Conservation (phyloP, 2,888 invertebrate species). For the Pocota personata region DNA sequence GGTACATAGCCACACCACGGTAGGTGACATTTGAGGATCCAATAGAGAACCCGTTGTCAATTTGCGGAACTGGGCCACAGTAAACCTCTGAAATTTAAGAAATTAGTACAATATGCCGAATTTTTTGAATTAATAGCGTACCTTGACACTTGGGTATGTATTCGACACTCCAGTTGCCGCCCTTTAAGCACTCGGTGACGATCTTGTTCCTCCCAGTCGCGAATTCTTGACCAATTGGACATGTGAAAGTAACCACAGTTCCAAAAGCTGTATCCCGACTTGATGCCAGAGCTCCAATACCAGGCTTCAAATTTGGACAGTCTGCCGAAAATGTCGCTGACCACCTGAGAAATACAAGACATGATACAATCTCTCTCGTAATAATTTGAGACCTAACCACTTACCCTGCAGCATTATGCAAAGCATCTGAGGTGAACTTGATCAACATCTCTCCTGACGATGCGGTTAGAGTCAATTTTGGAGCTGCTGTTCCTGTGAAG, state of each 20-base stretch:
- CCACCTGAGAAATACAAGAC: constrained; percentile 86
- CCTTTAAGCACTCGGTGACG: constrained; percentile 92
- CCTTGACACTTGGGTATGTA: constrained; percentile 97
- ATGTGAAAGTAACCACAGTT: constrained; percentile 94
- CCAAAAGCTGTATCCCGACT: constrained; percentile 96
- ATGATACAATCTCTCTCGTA: not conserved
- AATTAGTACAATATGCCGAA: not conserved
- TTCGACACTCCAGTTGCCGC: constrained; percentile 95
- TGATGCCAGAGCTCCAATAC: constrained; percentile 94
- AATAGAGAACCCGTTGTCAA: constrained; percentile 98
- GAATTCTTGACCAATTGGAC: constrained; percentile 96
- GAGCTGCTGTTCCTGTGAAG: constrained; percentile 90
- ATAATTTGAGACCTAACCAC: constrained; percentile 22
- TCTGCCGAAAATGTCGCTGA: constrained; percentile 96
- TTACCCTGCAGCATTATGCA: constrained; percentile 87
- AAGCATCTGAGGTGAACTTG: constrained; percentile 93
- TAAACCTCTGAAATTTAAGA: constrained; percentile 88
- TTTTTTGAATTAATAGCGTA: constrained; percentile 77
- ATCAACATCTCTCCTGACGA: constrained; percentile 96
- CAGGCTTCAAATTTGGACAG: constrained; percentile 93
- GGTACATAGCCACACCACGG: constrained; percentile 95
- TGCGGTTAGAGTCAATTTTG: constrained; percentile 94
- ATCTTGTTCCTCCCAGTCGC: constrained; percentile 94
- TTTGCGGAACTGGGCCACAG: constrained; percentile 98
- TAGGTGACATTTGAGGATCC: constrained; percentile 98